phyloP scores from a whole-genome alignment of 2,113 vertebrate genomes.

The Lasiurus borealis region DNA sequence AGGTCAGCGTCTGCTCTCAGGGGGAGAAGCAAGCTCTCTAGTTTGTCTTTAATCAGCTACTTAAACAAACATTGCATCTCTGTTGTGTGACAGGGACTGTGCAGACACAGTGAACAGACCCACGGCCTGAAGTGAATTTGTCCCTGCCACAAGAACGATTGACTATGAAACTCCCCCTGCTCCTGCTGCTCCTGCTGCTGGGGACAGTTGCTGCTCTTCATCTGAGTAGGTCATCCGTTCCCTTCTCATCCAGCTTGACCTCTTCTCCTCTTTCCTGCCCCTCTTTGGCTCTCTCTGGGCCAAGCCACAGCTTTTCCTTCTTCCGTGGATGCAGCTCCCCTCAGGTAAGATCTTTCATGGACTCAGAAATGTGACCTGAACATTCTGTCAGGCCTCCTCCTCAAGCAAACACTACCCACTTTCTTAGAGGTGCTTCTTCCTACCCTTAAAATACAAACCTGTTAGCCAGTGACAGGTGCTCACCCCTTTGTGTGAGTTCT shows the following conservation, averaged over 20 bases:
- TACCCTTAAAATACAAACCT: too few relatives aligned
- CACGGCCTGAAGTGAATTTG: not conserved
- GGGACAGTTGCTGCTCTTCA: conserved; percentile 11
- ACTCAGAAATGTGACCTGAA: not conserved
- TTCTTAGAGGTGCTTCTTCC: not conserved
- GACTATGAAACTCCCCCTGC: not conserved
- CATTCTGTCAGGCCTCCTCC: not conserved
- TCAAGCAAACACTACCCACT: not conserved
- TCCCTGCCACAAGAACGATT: too few relatives aligned
- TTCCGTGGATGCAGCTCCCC: not conserved
- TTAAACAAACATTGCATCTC: not conserved
- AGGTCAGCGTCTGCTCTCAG: not conserved
- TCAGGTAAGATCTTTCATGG: not conserved
- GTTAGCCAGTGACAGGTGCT: too few relatives aligned
- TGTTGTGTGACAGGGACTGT: not conserved
- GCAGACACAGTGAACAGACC: not conserved
- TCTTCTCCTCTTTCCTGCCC: not conserved
- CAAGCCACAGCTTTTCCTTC: not conserved
- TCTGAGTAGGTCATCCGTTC: conserved; percentile 6
- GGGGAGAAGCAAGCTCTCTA: not conserved
- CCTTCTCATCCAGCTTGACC: not conserved
- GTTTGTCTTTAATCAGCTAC: not conserved
- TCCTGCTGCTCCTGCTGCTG: conserved; percentile 52
- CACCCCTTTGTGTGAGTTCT: not conserved
- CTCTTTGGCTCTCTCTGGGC: fast-evolving